A percentile compares a stretch with the other conserved stretches of the same genome.
phyloP scores from a whole-genome alignment of 2,113 vertebrate genomes.

The Edolisoma coerulescens region DNA sequence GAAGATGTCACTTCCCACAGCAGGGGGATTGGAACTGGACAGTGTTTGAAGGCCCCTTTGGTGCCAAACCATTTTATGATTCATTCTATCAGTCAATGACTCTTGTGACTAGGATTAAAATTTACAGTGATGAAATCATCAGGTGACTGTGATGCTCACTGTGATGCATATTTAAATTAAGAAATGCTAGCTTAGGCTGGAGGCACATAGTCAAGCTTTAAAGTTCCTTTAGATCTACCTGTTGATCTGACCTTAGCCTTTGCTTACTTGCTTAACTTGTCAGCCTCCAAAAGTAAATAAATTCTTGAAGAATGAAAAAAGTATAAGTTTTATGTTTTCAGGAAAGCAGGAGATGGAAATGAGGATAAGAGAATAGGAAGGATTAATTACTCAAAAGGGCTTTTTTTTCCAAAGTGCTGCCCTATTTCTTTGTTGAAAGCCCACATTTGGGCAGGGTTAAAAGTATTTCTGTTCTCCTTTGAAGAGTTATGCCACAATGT shows the following conservation, averaged over 20 bases:
- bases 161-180: not conserved
- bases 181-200: not conserved
- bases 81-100: not conserved
- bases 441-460: not conserved
- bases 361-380: not conserved
- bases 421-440: not conserved
- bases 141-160: not conserved
- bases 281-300: not conserved
- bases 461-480: not conserved
- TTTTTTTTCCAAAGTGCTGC: not conserved
- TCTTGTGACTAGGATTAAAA: not conserved
- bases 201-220: not conserved
- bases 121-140: not conserved
- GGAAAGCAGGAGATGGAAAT: not conserved
- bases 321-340: not conserved
- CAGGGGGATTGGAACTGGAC: not conserved
- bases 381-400: not conserved
- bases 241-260: not conserved
- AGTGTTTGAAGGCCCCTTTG: not conserved
- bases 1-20: not conserved
- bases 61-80: not conserved
- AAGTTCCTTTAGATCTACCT: not conserved
- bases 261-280: not conserved
- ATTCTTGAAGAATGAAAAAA: not conserved
- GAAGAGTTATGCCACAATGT: not conserved